These are phyloP conservation scores for Lacerta viridis DNA, from an alignment of 2,797 vertebrate species.

Conservation along the genomic window DNA sequence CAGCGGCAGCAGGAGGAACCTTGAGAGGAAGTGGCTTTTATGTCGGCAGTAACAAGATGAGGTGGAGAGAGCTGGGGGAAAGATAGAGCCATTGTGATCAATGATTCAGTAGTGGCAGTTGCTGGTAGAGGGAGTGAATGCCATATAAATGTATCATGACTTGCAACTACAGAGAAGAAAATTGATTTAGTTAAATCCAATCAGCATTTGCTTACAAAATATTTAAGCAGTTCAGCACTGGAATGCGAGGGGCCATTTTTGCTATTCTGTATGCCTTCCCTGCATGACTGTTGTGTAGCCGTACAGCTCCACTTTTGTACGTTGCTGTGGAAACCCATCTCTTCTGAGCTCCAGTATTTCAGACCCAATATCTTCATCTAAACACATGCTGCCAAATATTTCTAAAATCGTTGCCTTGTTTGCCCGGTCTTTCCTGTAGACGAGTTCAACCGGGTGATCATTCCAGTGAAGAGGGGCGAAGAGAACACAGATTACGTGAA, in stretches of 20 bases:
- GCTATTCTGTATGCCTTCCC: no score
- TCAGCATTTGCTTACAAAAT: not conserved
- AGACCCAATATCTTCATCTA: not conserved
- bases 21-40: not conserved
- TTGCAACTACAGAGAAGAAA: not conserved
- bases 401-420: not conserved
- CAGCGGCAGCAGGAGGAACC: not conserved
- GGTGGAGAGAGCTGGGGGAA: not conserved
- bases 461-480: conserved; percentile 97
- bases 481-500: conserved; percentile 98
- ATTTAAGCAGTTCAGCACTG: not conserved
- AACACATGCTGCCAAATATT: not conserved
- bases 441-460: conserved; percentile 99
- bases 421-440: conserved; percentile 81
- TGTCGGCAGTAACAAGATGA: not conserved
- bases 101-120: not conserved
- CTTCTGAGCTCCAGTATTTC: not conserved
- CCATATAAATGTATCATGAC: not conserved
- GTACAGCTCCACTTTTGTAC: not conserved
- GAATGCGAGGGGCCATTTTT: not conserved
- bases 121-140: not conserved
- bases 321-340: conserved; percentile 8
- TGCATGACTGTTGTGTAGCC: not conserved
- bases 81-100: not conserved
- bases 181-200: not conserved